Conservation (phyloP, 2,888 invertebrate genomes). For the Hecatera dysodea region DNA sequence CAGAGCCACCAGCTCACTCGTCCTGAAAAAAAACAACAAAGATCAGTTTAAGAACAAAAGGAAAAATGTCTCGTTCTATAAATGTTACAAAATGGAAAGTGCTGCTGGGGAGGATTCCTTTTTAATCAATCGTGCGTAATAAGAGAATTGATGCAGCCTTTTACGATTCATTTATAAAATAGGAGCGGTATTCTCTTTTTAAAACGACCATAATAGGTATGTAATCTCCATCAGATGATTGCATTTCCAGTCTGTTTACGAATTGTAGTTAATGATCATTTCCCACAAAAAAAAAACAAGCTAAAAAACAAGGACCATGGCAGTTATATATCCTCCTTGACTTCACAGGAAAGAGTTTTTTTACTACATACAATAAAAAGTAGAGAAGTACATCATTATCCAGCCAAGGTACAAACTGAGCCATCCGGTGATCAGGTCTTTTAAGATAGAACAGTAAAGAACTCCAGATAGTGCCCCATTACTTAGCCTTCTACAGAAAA, state of each 20-base stretch:
- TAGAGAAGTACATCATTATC: constrained; percentile 8
- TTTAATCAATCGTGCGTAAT: not conserved
- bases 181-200: too few species aligned
- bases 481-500: constrained; percentile 20
- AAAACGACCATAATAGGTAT: too few species aligned
- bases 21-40: constrained; percentile 89
- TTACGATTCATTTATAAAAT: too few species aligned
- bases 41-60: not conserved
- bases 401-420: not conserved
- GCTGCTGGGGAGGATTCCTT: not conserved
- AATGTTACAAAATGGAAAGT: not conserved
- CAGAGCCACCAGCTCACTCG: constrained; percentile 95
- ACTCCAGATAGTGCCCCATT: constrained; percentile 7
- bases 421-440: constrained; percentile 32
- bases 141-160: too few species aligned
- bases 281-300: not conserved
- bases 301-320: not conserved
- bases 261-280: not conserved
- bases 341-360: not conserved
- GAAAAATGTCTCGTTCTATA: not conserved
- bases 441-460: constrained; percentile 7
- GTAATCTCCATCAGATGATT: too few species aligned
- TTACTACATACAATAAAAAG: not conserved
- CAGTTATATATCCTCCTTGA: constrained; percentile 3
- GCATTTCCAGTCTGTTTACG: not conserved